Evolutionary conservation across 2,888 invertebrate species (phyloP).

Genomic region (Panopea generosa): DNA sequence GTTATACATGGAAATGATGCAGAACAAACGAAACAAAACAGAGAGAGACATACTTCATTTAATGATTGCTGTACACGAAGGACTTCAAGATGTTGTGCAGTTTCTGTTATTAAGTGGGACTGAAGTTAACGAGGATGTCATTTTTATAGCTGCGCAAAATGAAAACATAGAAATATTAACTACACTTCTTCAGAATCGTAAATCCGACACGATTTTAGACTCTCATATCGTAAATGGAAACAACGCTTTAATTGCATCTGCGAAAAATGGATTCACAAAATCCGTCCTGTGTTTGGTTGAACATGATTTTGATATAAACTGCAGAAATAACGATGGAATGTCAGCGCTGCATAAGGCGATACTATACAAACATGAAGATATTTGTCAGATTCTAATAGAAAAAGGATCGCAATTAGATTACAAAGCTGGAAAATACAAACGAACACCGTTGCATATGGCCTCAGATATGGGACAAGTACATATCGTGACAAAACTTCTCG

Average conservation of each 20-base stretch:
- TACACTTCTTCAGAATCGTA: conserved; percentile 5
- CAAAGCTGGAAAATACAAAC: conserved; percentile 31
- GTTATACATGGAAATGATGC: conserved; percentile 5
- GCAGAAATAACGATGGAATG: conserved; percentile 8
- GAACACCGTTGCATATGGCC: conserved; percentile 48
- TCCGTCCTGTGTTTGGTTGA: conserved; percentile 9
- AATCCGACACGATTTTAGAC: not conserved
- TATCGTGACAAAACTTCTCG: conserved; percentile 17
- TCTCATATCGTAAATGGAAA: conserved; percentile 12
- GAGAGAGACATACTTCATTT: conserved; percentile 7
- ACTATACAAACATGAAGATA: conserved; percentile 15
- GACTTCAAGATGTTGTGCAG: conserved; percentile 18
- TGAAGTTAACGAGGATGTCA: conserved; percentile 29
- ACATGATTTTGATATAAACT: not conserved
- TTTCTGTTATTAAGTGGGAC: conserved; percentile 17
- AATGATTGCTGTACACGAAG: conserved; percentile 26
- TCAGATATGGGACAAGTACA: conserved; percentile 21
- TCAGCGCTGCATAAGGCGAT: conserved; percentile 26
- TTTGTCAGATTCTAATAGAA: conserved; percentile 20
- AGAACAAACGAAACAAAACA: not conserved
- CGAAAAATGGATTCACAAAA: conserved; percentile 25
- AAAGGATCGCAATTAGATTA: conserved; percentile 31
- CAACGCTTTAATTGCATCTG: conserved; percentile 34
- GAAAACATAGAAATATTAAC: conserved; percentile 14
- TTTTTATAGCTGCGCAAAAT: conserved; percentile 33